These are phyloP conservation scores for Drosophila nannoptera DNA, from an alignment of 1,140 invertebrate genomes.

Conservation along the genomic window DNA sequence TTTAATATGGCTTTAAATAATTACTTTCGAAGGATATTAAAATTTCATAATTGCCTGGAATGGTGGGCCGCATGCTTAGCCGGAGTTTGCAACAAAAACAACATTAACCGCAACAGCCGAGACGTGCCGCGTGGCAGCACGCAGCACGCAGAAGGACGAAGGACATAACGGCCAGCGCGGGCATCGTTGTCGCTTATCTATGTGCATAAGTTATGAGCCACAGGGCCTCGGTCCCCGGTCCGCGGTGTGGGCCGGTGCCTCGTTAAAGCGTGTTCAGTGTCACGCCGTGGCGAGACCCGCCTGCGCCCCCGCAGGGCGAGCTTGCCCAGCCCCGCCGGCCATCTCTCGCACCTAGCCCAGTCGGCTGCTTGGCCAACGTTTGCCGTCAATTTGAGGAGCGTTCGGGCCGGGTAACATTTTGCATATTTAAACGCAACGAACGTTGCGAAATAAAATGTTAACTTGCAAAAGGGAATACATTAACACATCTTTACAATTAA, in stretches of 20 bases:
- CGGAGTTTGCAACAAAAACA: conserved; percentile 16
- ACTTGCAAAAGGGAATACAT: conserved; percentile 73
- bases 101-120: conserved; percentile 30
- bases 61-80: conserved; percentile 29
- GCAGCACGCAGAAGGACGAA: conserved; percentile 6
- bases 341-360: too few species aligned
- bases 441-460: conserved; percentile 69
- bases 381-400: conserved; percentile 31
- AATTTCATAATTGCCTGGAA: conserved; percentile 73
- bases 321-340: too few species aligned
- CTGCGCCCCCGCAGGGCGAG: neutral
- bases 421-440: conserved; percentile 50
- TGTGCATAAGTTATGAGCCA: conserved; percentile 73
- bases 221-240: conserved; percentile 11
- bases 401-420: conserved; percentile 38
- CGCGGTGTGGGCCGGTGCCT: conserved; percentile 21
- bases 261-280: conserved; percentile 74
- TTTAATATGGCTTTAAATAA: conserved; percentile 57
- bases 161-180: conserved; percentile 17
- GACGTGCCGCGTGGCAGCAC: neutral
- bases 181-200: conserved; percentile 65
- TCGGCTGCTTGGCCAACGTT: conserved; percentile 10
- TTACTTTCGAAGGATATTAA: conserved; percentile 58
- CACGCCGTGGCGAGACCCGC: conserved; percentile 44
- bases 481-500: conserved; percentile 77